Percentiles rank a stretch among this genome's conserved stretches.
Conservation (phyloP, 2,888 invertebrate species). For the Parnassius glacialis region DNA sequence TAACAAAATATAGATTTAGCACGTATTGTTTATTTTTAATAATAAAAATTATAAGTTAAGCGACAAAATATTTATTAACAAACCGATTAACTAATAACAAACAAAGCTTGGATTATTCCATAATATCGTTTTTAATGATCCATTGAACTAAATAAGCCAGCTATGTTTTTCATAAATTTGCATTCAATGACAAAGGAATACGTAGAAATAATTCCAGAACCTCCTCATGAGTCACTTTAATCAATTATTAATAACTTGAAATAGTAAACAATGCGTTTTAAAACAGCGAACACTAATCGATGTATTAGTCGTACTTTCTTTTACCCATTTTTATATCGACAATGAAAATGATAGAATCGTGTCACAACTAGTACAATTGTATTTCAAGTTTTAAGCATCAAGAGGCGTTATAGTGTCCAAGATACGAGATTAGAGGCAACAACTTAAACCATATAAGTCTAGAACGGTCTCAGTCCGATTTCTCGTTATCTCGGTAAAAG, state of each 20-base stretch:
- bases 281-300: not conserved
- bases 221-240: slow-evolving; percentile 3
- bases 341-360: too few relatives aligned
- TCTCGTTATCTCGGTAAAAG: slow-evolving; percentile 60
- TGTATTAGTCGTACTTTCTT: too few relatives aligned
- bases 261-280: not conserved
- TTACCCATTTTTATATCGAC: too few relatives aligned
- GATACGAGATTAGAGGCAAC: slow-evolving; percentile 17
- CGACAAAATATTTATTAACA: too few relatives aligned
- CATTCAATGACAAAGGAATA: slow-evolving; percentile 11
- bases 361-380: too few relatives aligned
- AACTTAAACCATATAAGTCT: slow-evolving; percentile 12
- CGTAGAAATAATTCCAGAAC: slow-evolving; percentile 8
- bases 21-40: too few relatives aligned
- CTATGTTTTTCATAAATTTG: slow-evolving; percentile 13
- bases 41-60: too few relatives aligned
- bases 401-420: slow-evolving; percentile 21
- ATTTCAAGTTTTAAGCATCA: slow-evolving; percentile 27
- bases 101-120: not conserved
- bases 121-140: slow-evolving; percentile 1
- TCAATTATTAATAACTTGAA: slow-evolving; percentile 23
- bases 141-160: slow-evolving; percentile 7
- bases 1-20: too few relatives aligned
- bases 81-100: too few relatives aligned
- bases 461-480: slow-evolving; percentile 34